Base-by-base conservation (phyloP, 2,888 invertebrate species). In the Chrysodeixis includens region DNA sequence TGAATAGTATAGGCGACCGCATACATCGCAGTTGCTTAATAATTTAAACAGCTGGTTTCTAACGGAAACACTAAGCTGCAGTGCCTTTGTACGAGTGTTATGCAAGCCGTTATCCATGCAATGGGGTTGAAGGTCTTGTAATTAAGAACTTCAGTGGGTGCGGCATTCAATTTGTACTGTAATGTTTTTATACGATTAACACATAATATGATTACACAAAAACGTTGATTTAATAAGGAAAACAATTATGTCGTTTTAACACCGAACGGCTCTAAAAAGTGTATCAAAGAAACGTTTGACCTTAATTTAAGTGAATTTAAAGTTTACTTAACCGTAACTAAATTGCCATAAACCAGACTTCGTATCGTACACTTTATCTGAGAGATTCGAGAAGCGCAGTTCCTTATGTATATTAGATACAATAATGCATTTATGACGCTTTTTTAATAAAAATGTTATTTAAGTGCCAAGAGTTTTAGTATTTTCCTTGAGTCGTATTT, bases 91-190 rank as follows among this genome's bases (percentile, higher is more conserved):
- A 87, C 82, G 84, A 79, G 72, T 81, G 85, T 92, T 91, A 84
- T 80, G 88, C 89, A 92, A 93, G 83, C 85, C 84, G 83, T 87
- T 90, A 90, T 90, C 89, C 89, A 91, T 89, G 89, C 89, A 90
- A 89, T 86, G 78, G 81, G 66, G 52, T 82, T 83, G 91, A 92
- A 92, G 91, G 91, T 87, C 90, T 88, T 71, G 78, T 79, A 86
- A 86, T 85, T 83, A 84, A 84, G 87, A 86, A 86, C 82, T 82
- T 87, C 79, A 85, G 82, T 85, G 78, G 83, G 79, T 78, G 80
- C 75, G 78, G 78, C 80, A 77, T 83, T 76, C 74, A 75, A 77
- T 82, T 80, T 68, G 71, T 78, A 71, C 66, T 22, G 40, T 7
- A 5, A 5, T 69, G 20, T 35, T 52, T 51, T 61, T 26, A n/a